phyloP scores from a whole-genome alignment of 2,797 vertebrate genomes.

The Selene dorsalis region DNA sequence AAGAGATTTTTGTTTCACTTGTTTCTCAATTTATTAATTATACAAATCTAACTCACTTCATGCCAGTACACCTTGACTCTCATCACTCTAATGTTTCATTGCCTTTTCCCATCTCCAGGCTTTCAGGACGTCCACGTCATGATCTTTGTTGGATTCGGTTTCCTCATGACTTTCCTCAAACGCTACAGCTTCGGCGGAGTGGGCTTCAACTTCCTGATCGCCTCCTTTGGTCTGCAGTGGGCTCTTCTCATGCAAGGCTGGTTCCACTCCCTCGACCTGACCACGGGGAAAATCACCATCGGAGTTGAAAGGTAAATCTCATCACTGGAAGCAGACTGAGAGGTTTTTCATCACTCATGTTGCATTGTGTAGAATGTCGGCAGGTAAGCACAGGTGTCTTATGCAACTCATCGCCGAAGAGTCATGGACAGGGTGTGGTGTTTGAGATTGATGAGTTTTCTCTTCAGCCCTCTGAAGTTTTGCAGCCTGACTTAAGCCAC shows the following conservation, averaged over 20 bases:
- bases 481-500: no score
- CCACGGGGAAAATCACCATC: constrained; percentile 85
- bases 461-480: not conserved
- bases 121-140: constrained; percentile 99
- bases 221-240: constrained; percentile 96
- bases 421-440: not conserved
- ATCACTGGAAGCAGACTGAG: not conserved
- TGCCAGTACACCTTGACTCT: not conserved
- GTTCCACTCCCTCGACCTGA: constrained; percentile 86
- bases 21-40: not conserved
- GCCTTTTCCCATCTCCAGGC: constrained; percentile 79
- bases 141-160: constrained; percentile 98
- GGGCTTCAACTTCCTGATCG: constrained; percentile 96
- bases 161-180: constrained; percentile 97
- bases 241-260: constrained; percentile 98
- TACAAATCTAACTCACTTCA: not conserved
- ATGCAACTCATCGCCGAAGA: not conserved
- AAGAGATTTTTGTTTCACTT: not conserved
- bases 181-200: constrained; percentile 93
- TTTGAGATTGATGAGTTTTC: no score
- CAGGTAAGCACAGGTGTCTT: not conserved
- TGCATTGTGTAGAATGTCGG: not conserved
- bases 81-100: not conserved
- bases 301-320: constrained; percentile 89
- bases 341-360: not conserved